These are phyloP conservation scores for Seladonia tumulorum DNA, from an alignment of 2,888 invertebrate genomes.

Conservation along the genomic window DNA sequence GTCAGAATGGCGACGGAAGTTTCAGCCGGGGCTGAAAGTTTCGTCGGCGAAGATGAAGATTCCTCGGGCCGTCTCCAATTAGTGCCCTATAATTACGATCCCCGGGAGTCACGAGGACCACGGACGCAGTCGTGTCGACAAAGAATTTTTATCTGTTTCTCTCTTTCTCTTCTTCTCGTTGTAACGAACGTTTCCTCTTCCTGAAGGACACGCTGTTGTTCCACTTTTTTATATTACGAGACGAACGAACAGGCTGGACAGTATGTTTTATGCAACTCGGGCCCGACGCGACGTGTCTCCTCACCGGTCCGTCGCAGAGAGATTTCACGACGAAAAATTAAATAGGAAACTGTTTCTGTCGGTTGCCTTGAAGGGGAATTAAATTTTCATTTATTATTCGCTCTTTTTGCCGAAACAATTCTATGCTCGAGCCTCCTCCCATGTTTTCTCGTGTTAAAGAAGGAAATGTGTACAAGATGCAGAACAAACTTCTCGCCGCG, in stretches of 20 bases:
- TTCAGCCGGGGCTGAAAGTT: constrained; percentile 43
- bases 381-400: background rate
- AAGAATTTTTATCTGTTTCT: constrained; percentile 54
- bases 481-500: background rate
- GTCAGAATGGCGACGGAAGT: constrained; percentile 38
- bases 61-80: constrained; percentile 60
- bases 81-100: constrained; percentile 67
- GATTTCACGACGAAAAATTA: constrained; percentile 4
- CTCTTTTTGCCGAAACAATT: background rate
- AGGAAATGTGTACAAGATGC: background rate
- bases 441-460: background rate
- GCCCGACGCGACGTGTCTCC: background rate
- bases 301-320: background rate
- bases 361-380: background rate
- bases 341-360: constrained; percentile 6
- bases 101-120: constrained; percentile 44
- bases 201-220: constrained; percentile 11
- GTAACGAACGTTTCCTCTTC: background rate
- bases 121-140: constrained; percentile 38
- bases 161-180: background rate
- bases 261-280: constrained; percentile 8
- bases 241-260: background rate
- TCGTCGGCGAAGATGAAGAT: constrained; percentile 57
- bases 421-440: background rate
- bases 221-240: background rate